Conservation (phyloP, 2,113 vertebrate genomes). For the Limanda limanda region DNA sequence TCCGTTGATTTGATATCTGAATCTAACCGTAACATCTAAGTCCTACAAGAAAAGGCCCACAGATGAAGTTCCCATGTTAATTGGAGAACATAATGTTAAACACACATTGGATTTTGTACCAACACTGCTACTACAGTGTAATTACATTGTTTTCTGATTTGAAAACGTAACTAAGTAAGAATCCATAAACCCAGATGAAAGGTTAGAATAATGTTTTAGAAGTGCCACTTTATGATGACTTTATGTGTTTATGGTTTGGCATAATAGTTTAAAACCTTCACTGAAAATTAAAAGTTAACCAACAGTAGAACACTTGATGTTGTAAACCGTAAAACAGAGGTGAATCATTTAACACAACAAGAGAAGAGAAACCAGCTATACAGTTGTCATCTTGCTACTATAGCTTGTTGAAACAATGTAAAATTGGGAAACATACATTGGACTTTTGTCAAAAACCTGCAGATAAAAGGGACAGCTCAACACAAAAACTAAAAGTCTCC, state of each 20-base stretch:
- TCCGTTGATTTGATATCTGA: not conserved
- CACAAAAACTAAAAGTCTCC: too few species aligned
- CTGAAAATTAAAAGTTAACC: conserved; percentile 24
- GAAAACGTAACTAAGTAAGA: not conserved
- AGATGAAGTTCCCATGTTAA: not conserved
- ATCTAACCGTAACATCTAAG: too few species aligned
- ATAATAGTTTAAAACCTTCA: too few species aligned
- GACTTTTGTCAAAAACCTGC: too few species aligned
- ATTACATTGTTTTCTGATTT: conserved; percentile 1
- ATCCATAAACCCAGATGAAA: not conserved
- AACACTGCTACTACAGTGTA: not conserved
- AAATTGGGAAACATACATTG: too few species aligned
- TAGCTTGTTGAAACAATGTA: too few species aligned
- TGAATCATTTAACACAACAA: too few species aligned
- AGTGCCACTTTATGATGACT: conserved; percentile 6
- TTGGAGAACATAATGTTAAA: not conserved
- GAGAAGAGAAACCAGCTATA: too few species aligned
- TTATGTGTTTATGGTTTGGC: not conserved
- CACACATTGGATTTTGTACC: conserved; percentile 6
- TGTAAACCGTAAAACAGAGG: too few species aligned
- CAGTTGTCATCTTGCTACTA: too few species aligned
- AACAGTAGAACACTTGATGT: not conserved
- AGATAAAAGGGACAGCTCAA: too few species aligned
- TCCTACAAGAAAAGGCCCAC: too few species aligned
- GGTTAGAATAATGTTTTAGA: not conserved